phyloP scores from a whole-genome alignment of 2,113 vertebrate species.

The Vanacampus margaritifer region DNA sequence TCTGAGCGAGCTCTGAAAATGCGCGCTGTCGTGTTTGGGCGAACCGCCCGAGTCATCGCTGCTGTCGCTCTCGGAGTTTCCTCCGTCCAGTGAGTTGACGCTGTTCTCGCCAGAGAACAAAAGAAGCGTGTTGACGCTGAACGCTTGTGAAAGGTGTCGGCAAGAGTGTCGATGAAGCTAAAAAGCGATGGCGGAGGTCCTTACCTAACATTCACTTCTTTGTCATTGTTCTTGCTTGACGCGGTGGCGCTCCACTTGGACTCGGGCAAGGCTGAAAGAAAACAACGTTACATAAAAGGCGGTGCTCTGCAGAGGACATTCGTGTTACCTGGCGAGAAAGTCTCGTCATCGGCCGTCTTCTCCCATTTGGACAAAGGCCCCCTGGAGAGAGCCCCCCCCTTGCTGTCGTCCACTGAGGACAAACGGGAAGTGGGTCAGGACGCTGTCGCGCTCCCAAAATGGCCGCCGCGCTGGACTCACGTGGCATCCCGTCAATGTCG shows the following conservation, averaged over 20 bases:
- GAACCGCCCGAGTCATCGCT: constrained; percentile 63
- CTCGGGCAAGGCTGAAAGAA: constrained; percentile 61
- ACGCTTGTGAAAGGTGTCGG: background rate
- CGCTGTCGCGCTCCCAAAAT: background rate
- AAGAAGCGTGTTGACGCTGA: background rate
- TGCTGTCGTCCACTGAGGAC: constrained; percentile 68
- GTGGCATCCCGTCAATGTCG: constrained; percentile 77
- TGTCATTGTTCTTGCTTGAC: constrained; percentile 42
- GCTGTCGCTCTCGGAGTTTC: constrained; percentile 62
- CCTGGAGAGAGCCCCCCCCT: constrained; percentile 41
- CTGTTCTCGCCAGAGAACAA: constrained; percentile 26
- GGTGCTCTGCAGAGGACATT: background rate
- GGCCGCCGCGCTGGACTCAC: constrained; percentile 51
- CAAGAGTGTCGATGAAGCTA: background rate
- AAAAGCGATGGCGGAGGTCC: background rate
- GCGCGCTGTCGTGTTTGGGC: constrained; percentile 68
- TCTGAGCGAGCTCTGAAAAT: constrained; percentile 71
- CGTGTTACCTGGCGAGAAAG: constrained; percentile 58
- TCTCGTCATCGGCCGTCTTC: constrained; percentile 57
- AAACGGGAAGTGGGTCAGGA: constrained; percentile 7
- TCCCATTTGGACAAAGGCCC: constrained; percentile 79
- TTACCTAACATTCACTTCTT: constrained; percentile 59
- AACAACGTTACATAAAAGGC: constrained; percentile 7
- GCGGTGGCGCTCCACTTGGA: constrained; percentile 70
- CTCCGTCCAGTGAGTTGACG: constrained; percentile 53